phyloP scores from a whole-genome alignment of 2,113 vertebrate genomes.

The Apus apus region DNA sequence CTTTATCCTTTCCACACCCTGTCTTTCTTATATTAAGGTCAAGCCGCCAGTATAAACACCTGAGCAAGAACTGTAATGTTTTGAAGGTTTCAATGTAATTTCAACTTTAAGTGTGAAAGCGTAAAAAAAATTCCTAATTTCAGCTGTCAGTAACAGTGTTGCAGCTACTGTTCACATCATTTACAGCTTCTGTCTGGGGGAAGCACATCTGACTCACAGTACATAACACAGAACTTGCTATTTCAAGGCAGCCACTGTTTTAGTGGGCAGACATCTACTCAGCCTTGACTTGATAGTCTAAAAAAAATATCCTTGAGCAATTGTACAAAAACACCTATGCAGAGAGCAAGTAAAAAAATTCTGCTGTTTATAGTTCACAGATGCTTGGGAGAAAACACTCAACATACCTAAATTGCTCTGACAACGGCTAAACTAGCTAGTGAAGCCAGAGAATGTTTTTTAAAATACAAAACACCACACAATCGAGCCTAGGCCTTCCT shows the following conservation, averaged over 20 bases:
- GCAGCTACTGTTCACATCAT: background rate
- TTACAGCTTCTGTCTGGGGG: background rate
- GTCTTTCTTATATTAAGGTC: background rate
- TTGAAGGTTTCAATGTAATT: background rate
- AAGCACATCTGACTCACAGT: background rate
- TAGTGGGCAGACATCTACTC: constrained; percentile 23
- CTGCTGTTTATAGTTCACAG: background rate
- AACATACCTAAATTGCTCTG: background rate
- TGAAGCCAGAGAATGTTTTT: background rate
- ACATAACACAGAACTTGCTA: background rate
- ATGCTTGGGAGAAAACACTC: background rate
- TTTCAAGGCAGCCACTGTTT: constrained; percentile 23
- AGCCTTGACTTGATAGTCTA: constrained; percentile 53
- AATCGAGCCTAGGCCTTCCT: background rate
- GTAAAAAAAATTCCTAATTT: background rate
- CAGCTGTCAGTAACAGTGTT: background rate
- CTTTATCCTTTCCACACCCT: background rate
- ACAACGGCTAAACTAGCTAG: background rate
- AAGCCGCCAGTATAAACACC: background rate
- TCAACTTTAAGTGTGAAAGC: background rate
- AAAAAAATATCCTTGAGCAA: constrained; percentile 57
- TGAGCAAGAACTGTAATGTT: background rate
- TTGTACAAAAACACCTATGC: constrained; percentile 38
- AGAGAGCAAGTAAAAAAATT: background rate
- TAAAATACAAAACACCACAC: background rate